Evolutionary conservation across 2,888 invertebrate genomes (phyloP).

Genomic region (Trichacis sp.): DNA sequence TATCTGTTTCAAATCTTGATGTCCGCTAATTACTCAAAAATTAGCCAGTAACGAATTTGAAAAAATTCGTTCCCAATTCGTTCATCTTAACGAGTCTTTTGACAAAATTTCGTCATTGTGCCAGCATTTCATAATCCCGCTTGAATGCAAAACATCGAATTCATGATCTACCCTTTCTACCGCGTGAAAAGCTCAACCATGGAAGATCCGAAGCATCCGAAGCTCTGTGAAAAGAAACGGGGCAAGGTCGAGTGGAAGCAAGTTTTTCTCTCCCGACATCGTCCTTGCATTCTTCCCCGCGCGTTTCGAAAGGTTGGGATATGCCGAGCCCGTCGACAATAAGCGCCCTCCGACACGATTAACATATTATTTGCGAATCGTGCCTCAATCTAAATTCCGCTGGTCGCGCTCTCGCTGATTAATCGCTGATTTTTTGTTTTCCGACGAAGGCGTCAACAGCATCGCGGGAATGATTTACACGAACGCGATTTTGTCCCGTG

Average conservation of each 20-base stretch:
- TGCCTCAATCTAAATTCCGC: slow-evolving; percentile 27
- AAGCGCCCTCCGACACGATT: slow-evolving; percentile 21
- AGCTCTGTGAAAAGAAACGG: slow-evolving; percentile 10
- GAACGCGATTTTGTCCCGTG: slow-evolving; percentile 7
- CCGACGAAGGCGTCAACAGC: not conserved
- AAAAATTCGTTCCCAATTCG: too few relatives aligned
- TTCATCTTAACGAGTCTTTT: too few relatives aligned
- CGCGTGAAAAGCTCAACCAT: too few relatives aligned
- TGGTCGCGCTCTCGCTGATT: not conserved
- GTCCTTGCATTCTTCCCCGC: slow-evolving; percentile 16
- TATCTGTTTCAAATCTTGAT: too few relatives aligned
- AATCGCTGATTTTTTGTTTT: slow-evolving; percentile 1
- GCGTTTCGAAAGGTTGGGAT: slow-evolving; percentile 1
- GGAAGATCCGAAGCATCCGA: not conserved
- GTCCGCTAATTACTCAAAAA: too few relatives aligned
- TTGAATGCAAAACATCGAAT: too few relatives aligned
- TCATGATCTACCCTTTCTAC: too few relatives aligned
- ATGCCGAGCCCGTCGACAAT: slow-evolving; percentile 12
- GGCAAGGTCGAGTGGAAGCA: slow-evolving; percentile 29
- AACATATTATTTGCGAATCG: slow-evolving; percentile 29
- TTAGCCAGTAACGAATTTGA: too few relatives aligned
- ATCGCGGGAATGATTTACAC: slow-evolving; percentile 12
- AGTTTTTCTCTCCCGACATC: slow-evolving; percentile 12
- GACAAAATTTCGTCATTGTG: too few relatives aligned
- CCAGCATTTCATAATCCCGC: too few relatives aligned